Evolutionary conservation across 2,797 vertebrate species (phyloP).

Genomic region (Prunella strophiata): DNA sequence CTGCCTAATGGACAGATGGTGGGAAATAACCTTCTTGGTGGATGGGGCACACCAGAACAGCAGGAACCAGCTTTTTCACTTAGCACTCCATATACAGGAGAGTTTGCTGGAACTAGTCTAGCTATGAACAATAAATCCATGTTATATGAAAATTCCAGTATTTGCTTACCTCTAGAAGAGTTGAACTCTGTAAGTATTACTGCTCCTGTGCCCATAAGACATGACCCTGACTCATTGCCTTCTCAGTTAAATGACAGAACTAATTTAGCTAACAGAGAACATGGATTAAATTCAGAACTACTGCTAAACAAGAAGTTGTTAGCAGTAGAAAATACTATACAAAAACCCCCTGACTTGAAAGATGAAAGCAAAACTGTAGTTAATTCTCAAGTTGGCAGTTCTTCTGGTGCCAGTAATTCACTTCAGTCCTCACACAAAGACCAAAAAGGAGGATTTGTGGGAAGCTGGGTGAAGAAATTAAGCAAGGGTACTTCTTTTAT

Average conservation of each 20-base stretch:
- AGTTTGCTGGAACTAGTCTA: background rate
- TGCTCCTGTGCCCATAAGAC: background rate
- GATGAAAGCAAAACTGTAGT: background rate
- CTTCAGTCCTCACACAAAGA: slow-evolving; percentile 47
- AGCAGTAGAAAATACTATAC: background rate
- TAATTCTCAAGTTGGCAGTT: background rate
- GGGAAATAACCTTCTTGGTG: background rate
- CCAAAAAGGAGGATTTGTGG: slow-evolving; percentile 68
- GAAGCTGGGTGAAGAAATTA: slow-evolving; percentile 77
- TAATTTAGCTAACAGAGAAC: background rate
- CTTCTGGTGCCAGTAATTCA: background rate
- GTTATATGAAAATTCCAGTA: background rate
- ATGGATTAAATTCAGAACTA: slow-evolving; percentile 10
- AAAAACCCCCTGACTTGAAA: slow-evolving; percentile 24
- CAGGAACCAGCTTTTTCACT: background rate
- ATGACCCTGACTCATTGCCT: fast-evolving
- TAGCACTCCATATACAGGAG: background rate
- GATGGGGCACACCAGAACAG: background rate
- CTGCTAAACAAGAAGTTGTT: slow-evolving; percentile 8
- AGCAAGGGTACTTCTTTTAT: slow-evolving; percentile 68
- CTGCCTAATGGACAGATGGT: background rate
- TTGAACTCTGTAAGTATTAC: background rate
- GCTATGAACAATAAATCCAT: background rate
- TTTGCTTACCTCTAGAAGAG: background rate
- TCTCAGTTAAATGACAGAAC: background rate